A percentile compares a stretch with the other conserved stretches of the same genome.
Evolutionary conservation across 35 echinoderm and acorn worm species (phyloP).

Genomic region (Diadema setosum): DNA sequence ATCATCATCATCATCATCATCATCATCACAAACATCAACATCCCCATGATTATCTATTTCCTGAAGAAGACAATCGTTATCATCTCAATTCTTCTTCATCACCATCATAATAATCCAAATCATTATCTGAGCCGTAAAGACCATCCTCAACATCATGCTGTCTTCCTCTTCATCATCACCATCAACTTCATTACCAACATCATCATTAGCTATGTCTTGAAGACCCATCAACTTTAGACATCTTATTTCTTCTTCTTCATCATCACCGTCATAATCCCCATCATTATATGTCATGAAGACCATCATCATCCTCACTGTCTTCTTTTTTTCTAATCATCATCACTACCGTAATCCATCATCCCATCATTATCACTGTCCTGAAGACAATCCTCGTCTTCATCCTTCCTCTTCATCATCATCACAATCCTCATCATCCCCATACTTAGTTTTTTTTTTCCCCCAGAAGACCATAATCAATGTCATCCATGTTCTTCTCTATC

Average conservation of each 20-base stretch:
- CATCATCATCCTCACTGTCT: background rate
- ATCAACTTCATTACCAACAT: background rate
- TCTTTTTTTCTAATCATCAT: background rate
- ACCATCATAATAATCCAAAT: background rate
- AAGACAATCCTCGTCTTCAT: background rate
- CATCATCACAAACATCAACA: background rate
- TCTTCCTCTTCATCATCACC: background rate
- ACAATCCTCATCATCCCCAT: background rate
- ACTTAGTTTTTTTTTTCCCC: no score
- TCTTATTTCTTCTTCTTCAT: background rate
- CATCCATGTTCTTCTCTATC: no score
- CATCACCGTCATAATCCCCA: background rate
- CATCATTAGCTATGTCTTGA: background rate
- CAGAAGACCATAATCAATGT: no score
- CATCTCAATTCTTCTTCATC: background rate
- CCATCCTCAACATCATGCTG: background rate
- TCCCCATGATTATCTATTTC: background rate
- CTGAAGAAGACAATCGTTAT: no score
- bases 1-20: conserved; percentile 2
- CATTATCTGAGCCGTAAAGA: background rate
- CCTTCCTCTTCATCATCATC: background rate
- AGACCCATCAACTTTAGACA: background rate
- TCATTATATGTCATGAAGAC: background rate
- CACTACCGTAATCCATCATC: background rate
- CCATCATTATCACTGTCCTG: background rate